Evolutionary conservation across 30 jellyfish, hydroid and myxozoan genomes (phyloP).

Genomic region (Cassiopea xamachana): DNA sequence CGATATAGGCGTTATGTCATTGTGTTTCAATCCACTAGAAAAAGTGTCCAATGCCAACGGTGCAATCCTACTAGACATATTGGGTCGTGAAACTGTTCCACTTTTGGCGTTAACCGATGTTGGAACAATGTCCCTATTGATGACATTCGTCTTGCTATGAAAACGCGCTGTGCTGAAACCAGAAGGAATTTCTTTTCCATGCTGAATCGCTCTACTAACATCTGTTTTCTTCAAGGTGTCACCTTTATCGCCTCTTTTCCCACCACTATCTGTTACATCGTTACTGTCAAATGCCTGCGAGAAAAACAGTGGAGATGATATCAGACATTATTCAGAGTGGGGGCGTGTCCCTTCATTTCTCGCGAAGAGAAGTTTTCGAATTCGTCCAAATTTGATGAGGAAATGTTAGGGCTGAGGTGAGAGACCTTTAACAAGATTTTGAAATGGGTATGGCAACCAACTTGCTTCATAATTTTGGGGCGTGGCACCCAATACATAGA

Average conservation of each 20-base stretch:
- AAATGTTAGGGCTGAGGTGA: no score
- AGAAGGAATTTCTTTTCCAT: not conserved
- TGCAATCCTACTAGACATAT: not conserved
- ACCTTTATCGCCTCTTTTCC: not conserved
- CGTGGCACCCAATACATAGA: no score
- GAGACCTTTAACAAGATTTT: no score
- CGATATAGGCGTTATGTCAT: not conserved
- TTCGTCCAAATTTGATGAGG: no score
- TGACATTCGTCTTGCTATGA: no score
- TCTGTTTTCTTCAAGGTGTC: not conserved
- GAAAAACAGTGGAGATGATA: not conserved
- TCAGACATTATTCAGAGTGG: no score
- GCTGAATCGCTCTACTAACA: not conserved
- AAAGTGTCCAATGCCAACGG: not conserved
- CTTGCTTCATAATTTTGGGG: no score
- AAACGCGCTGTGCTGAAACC: not conserved
- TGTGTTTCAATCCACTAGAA: not conserved
- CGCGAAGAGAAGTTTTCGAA: no score
- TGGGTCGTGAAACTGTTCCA: not conserved
- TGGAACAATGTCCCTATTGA: not conserved
- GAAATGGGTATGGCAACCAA: no score
- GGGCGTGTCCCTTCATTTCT: no score
- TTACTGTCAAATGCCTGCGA: constrained; percentile 1
- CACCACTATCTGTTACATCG: constrained; percentile 26
- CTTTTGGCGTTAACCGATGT: not conserved